These are phyloP conservation scores for Sebastes dallii DNA, from an alignment of 2,797 vertebrate genomes.

Conservation along the genomic window DNA sequence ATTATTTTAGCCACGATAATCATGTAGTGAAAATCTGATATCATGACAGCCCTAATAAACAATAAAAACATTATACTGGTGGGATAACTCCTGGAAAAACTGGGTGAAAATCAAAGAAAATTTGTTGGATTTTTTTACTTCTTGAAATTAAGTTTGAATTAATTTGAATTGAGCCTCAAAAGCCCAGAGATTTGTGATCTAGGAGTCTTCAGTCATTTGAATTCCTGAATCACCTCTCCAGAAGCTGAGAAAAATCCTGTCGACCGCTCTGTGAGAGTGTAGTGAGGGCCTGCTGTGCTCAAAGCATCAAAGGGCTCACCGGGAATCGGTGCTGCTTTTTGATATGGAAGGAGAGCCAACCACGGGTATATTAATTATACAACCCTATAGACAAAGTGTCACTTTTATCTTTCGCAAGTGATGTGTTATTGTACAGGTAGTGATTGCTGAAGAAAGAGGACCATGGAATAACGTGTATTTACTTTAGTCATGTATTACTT, in stretches of 20 bases:
- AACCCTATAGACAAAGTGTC: neutral
- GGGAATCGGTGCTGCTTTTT: constrained; percentile 3
- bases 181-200: neutral
- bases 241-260: constrained; percentile 16
- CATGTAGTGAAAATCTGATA: neutral
- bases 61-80: too few species aligned
- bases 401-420: neutral
- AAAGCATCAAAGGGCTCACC: constrained; percentile 24
- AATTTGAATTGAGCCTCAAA: neutral
- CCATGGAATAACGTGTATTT: neutral
- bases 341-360: neutral
- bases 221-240: constrained; percentile 8
- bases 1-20: neutral
- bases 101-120: neutral
- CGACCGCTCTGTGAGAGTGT: constrained; percentile 2
- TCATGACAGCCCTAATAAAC: neutral
- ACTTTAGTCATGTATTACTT: neutral
- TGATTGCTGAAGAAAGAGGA: neutral
- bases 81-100: neutral
- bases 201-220: neutral
- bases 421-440: neutral
- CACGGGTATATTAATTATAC: neutral
- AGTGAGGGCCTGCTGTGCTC: constrained; percentile 19
- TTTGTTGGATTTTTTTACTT: neutral
- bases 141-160: neutral